Conservation (phyloP, 2,113 vertebrate species). For the Indicator maculatus region DNA sequence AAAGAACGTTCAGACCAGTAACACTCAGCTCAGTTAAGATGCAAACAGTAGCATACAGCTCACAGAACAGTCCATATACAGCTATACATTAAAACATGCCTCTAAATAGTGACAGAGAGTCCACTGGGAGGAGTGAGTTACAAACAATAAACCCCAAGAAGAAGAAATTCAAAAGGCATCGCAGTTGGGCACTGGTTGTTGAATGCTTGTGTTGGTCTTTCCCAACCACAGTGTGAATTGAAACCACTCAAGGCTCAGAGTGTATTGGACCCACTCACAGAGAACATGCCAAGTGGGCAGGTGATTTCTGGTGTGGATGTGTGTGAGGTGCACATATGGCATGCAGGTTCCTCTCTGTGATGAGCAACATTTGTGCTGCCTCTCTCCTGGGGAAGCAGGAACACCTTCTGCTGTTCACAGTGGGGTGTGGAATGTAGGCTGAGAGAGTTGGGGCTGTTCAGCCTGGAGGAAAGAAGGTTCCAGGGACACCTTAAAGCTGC, state of each 20-base stretch:
- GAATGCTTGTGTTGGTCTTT: not conserved
- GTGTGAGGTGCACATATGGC: not conserved
- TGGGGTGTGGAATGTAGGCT: too few species aligned
- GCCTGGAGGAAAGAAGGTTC: too few species aligned
- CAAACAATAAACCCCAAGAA: conserved; percentile 3
- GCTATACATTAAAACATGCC: conserved; percentile 63
- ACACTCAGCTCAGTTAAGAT: conserved; percentile 52
- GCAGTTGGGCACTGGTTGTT: conserved; percentile 34
- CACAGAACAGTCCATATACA: conserved; percentile 54
- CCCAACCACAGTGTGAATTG: not conserved
- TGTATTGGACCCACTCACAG: not conserved
- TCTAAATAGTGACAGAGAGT: conserved; percentile 64
- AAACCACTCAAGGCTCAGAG: conserved; percentile 35
- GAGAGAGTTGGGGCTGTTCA: too few species aligned
- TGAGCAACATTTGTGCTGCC: too few species aligned
- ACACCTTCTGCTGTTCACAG: too few species aligned
- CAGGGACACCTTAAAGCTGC: too few species aligned
- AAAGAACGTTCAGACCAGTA: conserved; percentile 55
- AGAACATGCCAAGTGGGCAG: not conserved
- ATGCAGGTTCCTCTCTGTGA: not conserved
- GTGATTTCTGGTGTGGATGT: not conserved
- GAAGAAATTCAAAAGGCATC: conserved; percentile 44
- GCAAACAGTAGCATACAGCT: conserved; percentile 47
- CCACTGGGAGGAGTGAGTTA: conserved; percentile 38
- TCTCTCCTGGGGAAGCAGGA: too few species aligned